Conservation (phyloP, 2,113 vertebrate species). For the Ammodytes marinus region DNA sequence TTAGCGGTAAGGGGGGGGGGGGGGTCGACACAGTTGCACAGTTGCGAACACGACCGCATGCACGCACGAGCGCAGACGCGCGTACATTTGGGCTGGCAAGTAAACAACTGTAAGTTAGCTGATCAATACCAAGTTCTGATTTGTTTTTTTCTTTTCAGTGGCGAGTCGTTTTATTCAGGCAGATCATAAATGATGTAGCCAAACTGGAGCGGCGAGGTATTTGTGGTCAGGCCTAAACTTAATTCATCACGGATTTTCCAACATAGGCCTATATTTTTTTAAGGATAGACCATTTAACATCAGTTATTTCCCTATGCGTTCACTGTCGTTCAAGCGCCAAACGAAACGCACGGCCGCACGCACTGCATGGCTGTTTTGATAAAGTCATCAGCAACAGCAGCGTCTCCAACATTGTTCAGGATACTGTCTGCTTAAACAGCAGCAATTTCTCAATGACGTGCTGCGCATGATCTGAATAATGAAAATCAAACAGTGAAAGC, state of each 20-base stretch:
- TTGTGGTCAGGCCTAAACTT: slow-evolving; percentile 45
- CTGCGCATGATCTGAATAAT: slow-evolving; percentile 62
- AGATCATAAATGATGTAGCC: not conserved
- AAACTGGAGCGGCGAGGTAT: not conserved
- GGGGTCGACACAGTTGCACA: slow-evolving; percentile 34
- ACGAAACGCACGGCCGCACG: slow-evolving; percentile 5
- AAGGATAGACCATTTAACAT: not conserved
- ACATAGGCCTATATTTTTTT: not conserved
- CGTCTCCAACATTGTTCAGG: slow-evolving; percentile 5
- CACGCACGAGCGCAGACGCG: slow-evolving; percentile 46
- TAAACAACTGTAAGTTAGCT: slow-evolving; percentile 48
- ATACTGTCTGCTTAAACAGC: slow-evolving; percentile 42
- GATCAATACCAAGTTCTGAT: slow-evolving; percentile 83
- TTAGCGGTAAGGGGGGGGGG: slow-evolving; percentile 5
- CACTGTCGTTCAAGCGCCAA: not conserved
- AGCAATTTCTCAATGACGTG: slow-evolving; percentile 54
- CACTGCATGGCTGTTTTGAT: not conserved
- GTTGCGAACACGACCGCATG: slow-evolving; percentile 39
- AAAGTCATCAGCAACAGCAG: slow-evolving; percentile 38
- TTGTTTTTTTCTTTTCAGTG: slow-evolving; percentile 49
- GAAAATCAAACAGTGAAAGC: slow-evolving; percentile 27
- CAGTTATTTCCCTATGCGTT: not conserved
- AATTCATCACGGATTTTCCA: slow-evolving; percentile 4
- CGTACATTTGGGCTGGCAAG: slow-evolving; percentile 26
- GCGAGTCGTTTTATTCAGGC: slow-evolving; percentile 16